Conservation (phyloP, 2,797 vertebrate species). For the Poecile montanus region DNA sequence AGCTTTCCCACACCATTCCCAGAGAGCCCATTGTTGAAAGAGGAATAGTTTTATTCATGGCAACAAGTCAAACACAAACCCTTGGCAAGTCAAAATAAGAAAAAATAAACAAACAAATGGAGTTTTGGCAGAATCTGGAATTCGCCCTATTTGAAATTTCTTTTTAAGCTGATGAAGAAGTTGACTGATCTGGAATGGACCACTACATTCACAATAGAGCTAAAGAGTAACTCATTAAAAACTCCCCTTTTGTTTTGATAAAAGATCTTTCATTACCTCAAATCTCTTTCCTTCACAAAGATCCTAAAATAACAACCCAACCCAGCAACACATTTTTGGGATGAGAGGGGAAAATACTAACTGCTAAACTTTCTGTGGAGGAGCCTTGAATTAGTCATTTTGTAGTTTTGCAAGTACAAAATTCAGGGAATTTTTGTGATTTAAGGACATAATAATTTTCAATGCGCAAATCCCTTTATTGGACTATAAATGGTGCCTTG, state of each 20-base stretch:
- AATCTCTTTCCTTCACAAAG: neutral
- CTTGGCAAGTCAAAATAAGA: slow-evolving; percentile 46
- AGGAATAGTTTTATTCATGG: slow-evolving; percentile 57
- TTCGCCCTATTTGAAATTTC: slow-evolving; percentile 34
- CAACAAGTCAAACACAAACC: slow-evolving; percentile 53
- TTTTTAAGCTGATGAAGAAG: slow-evolving; percentile 20
- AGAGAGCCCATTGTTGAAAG: slow-evolving; percentile 20
- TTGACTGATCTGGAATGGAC: slow-evolving; percentile 26
- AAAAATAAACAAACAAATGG: slow-evolving; percentile 59
- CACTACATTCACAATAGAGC: neutral
- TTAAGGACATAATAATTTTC: slow-evolving; percentile 41
- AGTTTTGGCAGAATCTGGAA: slow-evolving; percentile 39
- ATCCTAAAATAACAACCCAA: neutral
- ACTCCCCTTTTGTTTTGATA: neutral
- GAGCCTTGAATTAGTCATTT: neutral
- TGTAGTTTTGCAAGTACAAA: neutral
- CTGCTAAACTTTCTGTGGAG: neutral
- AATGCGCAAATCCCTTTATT: neutral
- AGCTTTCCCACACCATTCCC: slow-evolving; percentile 56
- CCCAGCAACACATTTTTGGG: neutral
- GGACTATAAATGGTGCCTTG: slow-evolving; percentile 28
- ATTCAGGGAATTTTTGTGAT: slow-evolving; percentile 16
- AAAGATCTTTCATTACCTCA: slow-evolving; percentile 17
- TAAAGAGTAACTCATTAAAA: neutral
- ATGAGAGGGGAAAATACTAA: neutral